Percentiles rank a stretch among this genome's conserved stretches.
Evolutionary conservation across 2,113 vertebrate genomes (phyloP).

Genomic region (western clawed frog (Xenopus tropicalis)): DNA sequence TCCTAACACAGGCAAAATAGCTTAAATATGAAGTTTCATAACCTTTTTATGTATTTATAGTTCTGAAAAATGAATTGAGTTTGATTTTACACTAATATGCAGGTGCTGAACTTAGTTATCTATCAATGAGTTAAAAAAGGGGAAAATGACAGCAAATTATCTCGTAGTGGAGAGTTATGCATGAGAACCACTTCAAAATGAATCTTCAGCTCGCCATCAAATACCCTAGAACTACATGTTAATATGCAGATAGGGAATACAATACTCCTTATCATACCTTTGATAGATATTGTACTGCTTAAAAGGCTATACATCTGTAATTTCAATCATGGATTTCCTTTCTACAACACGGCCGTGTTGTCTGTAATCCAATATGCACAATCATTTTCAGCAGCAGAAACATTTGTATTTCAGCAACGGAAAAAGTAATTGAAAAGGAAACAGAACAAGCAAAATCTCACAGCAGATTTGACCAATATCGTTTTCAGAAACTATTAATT

Average conservation of each 20-base stretch:
- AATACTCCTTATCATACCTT: constrained; percentile 50
- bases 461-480: background rate
- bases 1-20: background rate
- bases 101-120: constrained; percentile 47
- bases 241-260: constrained; percentile 65
- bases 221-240: constrained; percentile 48
- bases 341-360: constrained; percentile 45
- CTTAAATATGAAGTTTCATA: background rate
- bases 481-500: too few species aligned
- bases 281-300: constrained; percentile 55
- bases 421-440: background rate
- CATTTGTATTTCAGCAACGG: constrained; percentile 9
- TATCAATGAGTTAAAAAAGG: constrained; percentile 53
- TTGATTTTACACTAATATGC: background rate
- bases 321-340: constrained; percentile 57
- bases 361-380: constrained; percentile 29
- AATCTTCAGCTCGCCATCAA: constrained; percentile 56
- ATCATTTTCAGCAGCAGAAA: constrained; percentile 19
- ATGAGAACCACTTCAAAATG: constrained; percentile 49
- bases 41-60: background rate
- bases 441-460: background rate
- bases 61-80: background rate
- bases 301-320: constrained; percentile 65
- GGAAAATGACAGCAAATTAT: constrained; percentile 47
- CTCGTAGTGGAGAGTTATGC: constrained; percentile 57